Base-by-base conservation (phyloP, 37 sponge, comb jelly and placozoan species). In the Halisarca cf. caerulea region DNA sequence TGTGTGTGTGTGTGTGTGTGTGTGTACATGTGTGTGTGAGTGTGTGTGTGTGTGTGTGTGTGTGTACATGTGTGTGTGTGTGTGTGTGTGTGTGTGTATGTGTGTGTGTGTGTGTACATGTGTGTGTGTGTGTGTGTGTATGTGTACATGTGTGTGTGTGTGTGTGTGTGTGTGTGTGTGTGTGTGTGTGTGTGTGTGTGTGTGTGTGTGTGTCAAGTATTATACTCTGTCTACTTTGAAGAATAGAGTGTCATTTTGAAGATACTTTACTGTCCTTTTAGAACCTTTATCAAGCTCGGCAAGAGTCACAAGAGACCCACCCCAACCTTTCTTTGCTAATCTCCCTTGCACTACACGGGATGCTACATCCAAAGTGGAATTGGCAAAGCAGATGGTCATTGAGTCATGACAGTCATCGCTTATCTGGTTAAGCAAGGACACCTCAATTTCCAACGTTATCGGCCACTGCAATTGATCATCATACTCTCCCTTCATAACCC, bases 171-270 rank as follows among this genome's bases (percentile, higher is more conserved):
- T n/a, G n/a, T n/a, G n/a, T n/a, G n/a, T n/a, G n/a, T n/a, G n/a
- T n/a, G n/a, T n/a, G n/a, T n/a, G n/a, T n/a, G n/a, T n/a, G n/a
- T n/a, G n/a, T n/a, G n/a, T n/a, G n/a, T n/a, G n/a, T n/a, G n/a
- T n/a, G n/a, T n/a, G 51, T 47, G 51, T 47, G 51, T 47, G 51
- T 11, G 11, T 47, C 51, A 47, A 11, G 51, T 47, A 6, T 11
- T 47, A 47, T 11, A 47, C n/a, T n/a, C n/a, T 47, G 51, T 5
- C 23, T 5, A 89, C 77, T 23, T 81, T 79, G 51, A 89, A 89
- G 61, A 60, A 85, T 1, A 89, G 40, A 43, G 47, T 35, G 55
- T 89, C 90, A 61, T 88, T 81, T 33, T 77, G 77, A 41, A 88
- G 45, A 34, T 78, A 82, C 57, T 83, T 78, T 38, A 77, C 77